Base-by-base conservation (phyloP, 2,888 invertebrate species). In the Lycaena phlaeas region DNA sequence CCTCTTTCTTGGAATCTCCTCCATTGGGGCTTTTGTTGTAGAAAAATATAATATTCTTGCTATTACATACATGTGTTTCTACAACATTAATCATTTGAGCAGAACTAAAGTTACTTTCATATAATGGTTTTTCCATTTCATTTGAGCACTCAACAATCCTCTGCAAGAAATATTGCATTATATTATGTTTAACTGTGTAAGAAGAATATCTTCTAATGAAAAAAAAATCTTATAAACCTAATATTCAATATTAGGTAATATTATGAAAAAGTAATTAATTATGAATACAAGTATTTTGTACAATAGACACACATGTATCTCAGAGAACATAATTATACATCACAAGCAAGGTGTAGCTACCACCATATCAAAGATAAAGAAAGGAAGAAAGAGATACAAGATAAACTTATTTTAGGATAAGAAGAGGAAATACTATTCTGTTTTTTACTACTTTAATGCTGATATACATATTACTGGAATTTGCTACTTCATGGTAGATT, bases 71-170 rank as follows among this genome's bases (percentile, higher is more conserved):
- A 30, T 62, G 46, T 9, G 52, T 61, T 36, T 51, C 43, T 6
- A 59, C 59, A 0, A 58, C 54, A 15, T 42, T 54, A 11, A 61
- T 14, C 9, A 42, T 14, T 28, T 52, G 52, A n/a, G 53, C 17
- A 2, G 46, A 40, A 7, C 50, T 59, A 1, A 52, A 53, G 12
- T 54, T 57, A 41, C 52, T 66, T 5, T 66, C 63, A 4, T 45
- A 49, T 0, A 46, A 27, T 5, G 61, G 49, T 30, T 42, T 49
- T 34, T 64, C 56, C 15, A 55, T 48, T 41, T 54, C 51, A 40
- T 60, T 59, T 45, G 64, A 51, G 52, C 81, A 81, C 40, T 62
- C 55, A 39, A 76, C 71, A 41, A 77, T 64, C 57, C 68, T 67
- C 76, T 79, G 57, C 1, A 60, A 62, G 45, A 30, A 27, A 17